Conservation (phyloP, 92 coral and sea anemone genomes). For the Umimayanthus chanpuru region DNA sequence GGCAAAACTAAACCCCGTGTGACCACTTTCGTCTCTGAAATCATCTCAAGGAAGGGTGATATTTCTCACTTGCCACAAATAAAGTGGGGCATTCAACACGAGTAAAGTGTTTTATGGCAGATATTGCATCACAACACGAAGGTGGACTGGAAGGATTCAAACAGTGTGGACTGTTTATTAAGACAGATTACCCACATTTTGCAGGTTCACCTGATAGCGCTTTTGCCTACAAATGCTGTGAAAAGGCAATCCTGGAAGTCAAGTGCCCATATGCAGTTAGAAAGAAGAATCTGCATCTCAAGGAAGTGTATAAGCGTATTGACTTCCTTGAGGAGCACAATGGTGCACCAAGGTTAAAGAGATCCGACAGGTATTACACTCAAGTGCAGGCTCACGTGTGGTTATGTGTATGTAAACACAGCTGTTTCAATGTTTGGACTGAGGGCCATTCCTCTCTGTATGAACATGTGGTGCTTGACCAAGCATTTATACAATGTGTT, state of each 20-base stretch:
- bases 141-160: constrained; percentile 44
- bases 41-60: neutral
- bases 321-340: constrained; percentile 28
- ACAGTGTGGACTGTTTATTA: constrained; percentile 51
- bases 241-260: constrained; percentile 34
- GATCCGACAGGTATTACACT: constrained; percentile 26
- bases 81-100: constrained; percentile 45
- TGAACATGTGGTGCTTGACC: no score
- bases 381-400: constrained; percentile 46
- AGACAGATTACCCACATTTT: constrained; percentile 51
- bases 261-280: constrained; percentile 41
- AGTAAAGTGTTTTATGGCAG: constrained; percentile 51
- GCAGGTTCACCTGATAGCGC: constrained; percentile 60
- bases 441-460: no score
- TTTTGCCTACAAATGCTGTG: constrained; percentile 43
- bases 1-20: neutral
- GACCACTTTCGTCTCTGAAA: neutral
- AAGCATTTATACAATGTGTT: no score
- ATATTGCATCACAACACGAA: constrained; percentile 61
- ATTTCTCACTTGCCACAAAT: no score
- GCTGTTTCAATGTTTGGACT: no score
- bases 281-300: neutral
- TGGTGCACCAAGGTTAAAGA: constrained; percentile 29
- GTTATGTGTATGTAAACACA: neutral
- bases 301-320: constrained; percentile 25